A percentile compares a stretch with the other conserved stretches of the same genome.
These are phyloP conservation scores for Euura saliciscinereae DNA, from an alignment of 1,140 invertebrate genomes.

Conservation along the genomic window DNA sequence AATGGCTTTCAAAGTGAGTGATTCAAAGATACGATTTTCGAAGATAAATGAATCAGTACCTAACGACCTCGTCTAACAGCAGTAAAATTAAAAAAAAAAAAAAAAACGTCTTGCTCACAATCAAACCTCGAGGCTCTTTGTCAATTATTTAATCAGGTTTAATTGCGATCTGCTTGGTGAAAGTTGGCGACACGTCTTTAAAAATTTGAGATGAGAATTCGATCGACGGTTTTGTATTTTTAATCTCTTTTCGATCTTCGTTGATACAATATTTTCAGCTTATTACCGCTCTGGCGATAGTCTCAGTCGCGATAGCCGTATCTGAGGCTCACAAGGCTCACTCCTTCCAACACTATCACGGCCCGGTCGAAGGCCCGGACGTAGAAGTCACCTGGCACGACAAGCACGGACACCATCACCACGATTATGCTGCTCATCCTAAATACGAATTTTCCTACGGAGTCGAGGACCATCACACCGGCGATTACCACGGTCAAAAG, in stretches of 20 bases:
- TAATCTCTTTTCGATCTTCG: too few species aligned
- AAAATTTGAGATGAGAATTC: too few species aligned
- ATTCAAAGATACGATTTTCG: neutral
- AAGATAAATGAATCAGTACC: too few species aligned
- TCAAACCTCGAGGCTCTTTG: too few species aligned
- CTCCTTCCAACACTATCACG: slow-evolving; percentile 39
- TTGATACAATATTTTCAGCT: neutral
- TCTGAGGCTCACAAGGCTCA: slow-evolving; percentile 21
- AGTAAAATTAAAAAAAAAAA: too few species aligned
- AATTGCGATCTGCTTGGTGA: too few species aligned
- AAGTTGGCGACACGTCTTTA: too few species aligned
- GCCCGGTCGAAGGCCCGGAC: slow-evolving; percentile 36
- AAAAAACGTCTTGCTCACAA: too few species aligned
- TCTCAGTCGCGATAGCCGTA: neutral
- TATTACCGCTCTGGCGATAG: neutral
- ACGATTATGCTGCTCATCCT: slow-evolving; percentile 45
- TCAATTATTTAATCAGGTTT: too few species aligned
- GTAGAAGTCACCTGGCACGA: slow-evolving; percentile 35
- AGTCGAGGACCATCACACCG: slow-evolving; percentile 47
- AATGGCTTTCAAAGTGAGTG: slow-evolving; percentile 3
- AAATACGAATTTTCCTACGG: slow-evolving; percentile 46
- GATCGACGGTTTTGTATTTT: too few species aligned
- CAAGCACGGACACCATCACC: slow-evolving; percentile 36
- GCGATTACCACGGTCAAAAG: slow-evolving; percentile 46
- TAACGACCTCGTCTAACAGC: too few species aligned